Evolutionary conservation across 2,113 vertebrate species (phyloP), one percentile per base, ranked within the genome.

Genomic region (Eira barbara): DNA sequence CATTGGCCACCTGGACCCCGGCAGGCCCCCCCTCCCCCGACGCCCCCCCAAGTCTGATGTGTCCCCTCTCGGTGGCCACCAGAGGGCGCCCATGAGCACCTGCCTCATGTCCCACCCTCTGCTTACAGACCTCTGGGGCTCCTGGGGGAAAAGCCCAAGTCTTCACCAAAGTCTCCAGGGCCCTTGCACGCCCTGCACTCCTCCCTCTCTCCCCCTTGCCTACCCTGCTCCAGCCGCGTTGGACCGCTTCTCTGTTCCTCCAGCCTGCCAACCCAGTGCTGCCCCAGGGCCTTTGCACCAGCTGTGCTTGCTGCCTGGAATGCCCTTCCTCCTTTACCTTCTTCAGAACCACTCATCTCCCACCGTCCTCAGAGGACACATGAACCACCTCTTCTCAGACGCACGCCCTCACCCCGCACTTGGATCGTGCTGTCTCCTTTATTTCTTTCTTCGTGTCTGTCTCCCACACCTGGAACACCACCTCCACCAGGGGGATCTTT

Each of bases 91-190:
- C 0, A 15, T 36, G 76, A 91, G 49, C 71, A 10, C 79, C 45
- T 12, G n/a, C 29, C 8, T 29, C 31, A 13, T 13, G 34, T 34
- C 94, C 36, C 21, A 6, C 52, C 20, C 15, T 79, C 42, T 45
- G 21, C n/a, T 49, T 2, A 4, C 9, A 91, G 12, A 34, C 23
- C 73, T 69, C 21, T 74, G 23, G 9, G 36, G 55, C 15, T 76
- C 10, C 29, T 59, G 7, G 2, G 5, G 52, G 23, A 4, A 89
- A 80, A 86, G 18, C 57, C 80, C 18, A 52, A 6, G 18, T 45
- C 42, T 13, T 55, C n/a, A 1, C 15, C 0, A 5, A 2, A 10
- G 42, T 17, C n/a, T 49, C 47, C n/a, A 7, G 12, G 45, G n/a
- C 11, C 42, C 15, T 34, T 34, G 25, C 13, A 9, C 3, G 42